Conservation (phyloP, 2,888 invertebrate genomes). For the Drosophila aldrichi region DNA sequence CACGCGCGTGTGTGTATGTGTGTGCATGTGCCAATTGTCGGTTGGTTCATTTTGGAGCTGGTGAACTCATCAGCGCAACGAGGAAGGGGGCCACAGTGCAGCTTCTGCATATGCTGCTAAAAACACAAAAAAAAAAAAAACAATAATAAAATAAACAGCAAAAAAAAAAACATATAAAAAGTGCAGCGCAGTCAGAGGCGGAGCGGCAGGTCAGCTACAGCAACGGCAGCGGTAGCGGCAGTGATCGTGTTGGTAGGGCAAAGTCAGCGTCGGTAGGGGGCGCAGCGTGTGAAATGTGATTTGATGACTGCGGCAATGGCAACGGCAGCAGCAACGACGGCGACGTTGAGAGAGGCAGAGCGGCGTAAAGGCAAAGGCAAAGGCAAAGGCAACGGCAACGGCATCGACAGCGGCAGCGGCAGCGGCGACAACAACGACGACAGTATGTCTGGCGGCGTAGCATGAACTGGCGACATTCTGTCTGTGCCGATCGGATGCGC, state of each 20-base stretch:
- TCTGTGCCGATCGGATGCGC: constrained; percentile 92
- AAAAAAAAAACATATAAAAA: constrained; percentile 39
- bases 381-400: too few species aligned
- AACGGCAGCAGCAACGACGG: constrained; percentile 34
- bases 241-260: constrained; percentile 29
- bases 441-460: constrained; percentile 91
- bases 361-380: constrained; percentile 32
- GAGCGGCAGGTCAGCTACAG: constrained; percentile 40
- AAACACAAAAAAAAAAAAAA: constrained; percentile 9
- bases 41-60: constrained; percentile 38
- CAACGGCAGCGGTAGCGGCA: constrained; percentile 17
- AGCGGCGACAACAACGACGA: constrained; percentile 85
- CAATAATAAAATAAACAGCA: constrained; percentile 13
- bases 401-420: constrained; percentile 34
- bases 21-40: constrained; percentile 42
- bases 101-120: constrained; percentile 44
- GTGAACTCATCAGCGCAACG: neutral
- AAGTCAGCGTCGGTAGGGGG: constrained; percentile 23
- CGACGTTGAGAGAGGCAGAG: constrained; percentile 18
- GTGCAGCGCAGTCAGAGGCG: constrained; percentile 31
- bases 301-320: constrained; percentile 55
- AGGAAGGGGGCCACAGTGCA: constrained; percentile 1
- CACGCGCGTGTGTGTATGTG: constrained; percentile 3
- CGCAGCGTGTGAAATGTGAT: constrained; percentile 60
- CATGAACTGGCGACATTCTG: constrained; percentile 96